Conservation (phyloP, 1,140 invertebrate genomes). For the Macrobrachium nipponense region DNA sequence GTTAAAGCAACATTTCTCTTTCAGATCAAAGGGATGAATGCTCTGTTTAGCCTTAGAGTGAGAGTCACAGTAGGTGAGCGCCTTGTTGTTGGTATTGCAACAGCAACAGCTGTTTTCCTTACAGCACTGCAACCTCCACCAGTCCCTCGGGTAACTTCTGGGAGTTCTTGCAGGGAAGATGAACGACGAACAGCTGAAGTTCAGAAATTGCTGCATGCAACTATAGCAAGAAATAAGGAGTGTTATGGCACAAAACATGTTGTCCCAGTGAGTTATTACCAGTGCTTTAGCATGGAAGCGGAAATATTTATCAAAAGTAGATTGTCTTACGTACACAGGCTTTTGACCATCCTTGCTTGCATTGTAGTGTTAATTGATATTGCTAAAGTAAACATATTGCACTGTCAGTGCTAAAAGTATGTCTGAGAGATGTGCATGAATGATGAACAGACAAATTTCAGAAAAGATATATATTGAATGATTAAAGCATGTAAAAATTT, state of each 20-base stretch:
- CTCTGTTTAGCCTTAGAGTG: conserved; percentile 85
- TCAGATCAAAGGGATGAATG: conserved; percentile 88
- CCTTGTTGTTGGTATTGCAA: conserved; percentile 86
- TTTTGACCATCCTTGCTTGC: too few species aligned
- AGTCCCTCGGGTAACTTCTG: conserved; percentile 70
- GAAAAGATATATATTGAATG: too few species aligned
- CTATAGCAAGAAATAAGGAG: conserved; percentile 78
- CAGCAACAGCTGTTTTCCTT: conserved; percentile 86
- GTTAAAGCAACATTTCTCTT: conserved; percentile 3
- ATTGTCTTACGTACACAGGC: too few species aligned
- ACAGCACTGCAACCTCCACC: conserved; percentile 79
- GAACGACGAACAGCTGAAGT: conserved; percentile 70
- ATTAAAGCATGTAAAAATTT: too few species aligned
- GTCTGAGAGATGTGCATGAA: too few species aligned
- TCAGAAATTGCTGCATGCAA: conserved; percentile 76
- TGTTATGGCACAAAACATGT: conserved; percentile 75
- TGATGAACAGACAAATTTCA: too few species aligned
- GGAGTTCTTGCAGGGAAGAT: conserved; percentile 51
- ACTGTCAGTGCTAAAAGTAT: too few species aligned
- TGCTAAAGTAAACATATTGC: too few species aligned
- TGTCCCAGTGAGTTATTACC: conserved; percentile 26
- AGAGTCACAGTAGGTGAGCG: conserved; percentile 82
- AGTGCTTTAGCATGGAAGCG: neutral
- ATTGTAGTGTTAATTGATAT: too few species aligned
- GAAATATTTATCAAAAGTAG: neutral